Base-by-base conservation (phyloP, 2,113 vertebrate species). In the Ornithorhynchus anatinus region DNA sequence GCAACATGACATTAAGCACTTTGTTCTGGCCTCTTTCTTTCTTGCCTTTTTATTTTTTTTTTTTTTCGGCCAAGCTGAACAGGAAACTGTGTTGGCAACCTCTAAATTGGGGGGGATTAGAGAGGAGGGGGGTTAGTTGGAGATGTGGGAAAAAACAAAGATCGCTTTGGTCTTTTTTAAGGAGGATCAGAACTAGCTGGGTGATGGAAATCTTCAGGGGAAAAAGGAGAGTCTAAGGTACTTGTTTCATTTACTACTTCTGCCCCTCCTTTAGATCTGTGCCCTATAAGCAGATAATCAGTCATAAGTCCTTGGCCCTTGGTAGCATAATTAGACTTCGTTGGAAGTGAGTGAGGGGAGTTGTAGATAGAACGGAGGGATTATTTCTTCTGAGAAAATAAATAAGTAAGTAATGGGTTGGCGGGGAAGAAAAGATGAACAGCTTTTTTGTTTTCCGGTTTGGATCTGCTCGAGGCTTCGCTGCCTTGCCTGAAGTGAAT, bases 91-190 rank as follows among this genome's bases (percentile, higher is more conserved):
- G 73, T 69, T 88, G 84, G 86, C 85, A 92, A 62, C 83, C 80
- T 86, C 22, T 75, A 85, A 71, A n/a, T 22, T 88, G 79, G 65
- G 83, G 76, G 9, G 15, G 16, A 63, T 31, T 16, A 88, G 62
- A 65, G 79, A 72, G 64, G 10, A 43, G n/a, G 20, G 54, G 61
- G 35, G 53, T 69, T 61, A 53, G 83, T 50, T 22, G 29, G 61
- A 66, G 81, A 52, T 78, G 74, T 84, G 81, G 58, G 43, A 17
- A 76, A n/a, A 89, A 90, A 93, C 87, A 94, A 89, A 94, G 89
- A 75, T 88, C 76, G 70, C 82, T 94, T 93, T 95, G 89, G 67
- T 60, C 37, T 25, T 78, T 81, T 65, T 59, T 57, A 75, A 77
- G 39, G 40, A 84, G 35, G 29, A 76, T 38, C 29, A 45, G 20